Evolutionary conservation across 2,113 vertebrate genomes (phyloP), one percentile per base, ranked within the genome.

Genomic region (Zosterops pallidus): DNA sequence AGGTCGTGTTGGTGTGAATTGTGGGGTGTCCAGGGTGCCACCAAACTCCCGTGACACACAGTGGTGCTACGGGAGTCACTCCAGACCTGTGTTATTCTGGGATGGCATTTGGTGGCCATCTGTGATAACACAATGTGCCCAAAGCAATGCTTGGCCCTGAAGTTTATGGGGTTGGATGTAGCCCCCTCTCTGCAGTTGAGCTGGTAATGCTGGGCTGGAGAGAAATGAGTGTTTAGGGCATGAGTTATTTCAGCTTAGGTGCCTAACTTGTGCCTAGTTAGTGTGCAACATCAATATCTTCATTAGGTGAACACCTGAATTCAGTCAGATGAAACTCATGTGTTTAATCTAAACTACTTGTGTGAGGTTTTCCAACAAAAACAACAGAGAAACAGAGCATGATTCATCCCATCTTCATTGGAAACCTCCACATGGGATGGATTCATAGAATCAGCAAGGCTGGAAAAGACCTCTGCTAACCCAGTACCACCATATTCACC

Each of bases 1-100:
- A 2, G 24, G 4, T 17, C 2, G 9, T 6, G 14, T 1, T 52
- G 28, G 22, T 60, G 47, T 41, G 42, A 5, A 22, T 18, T 53
- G 8, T 17, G 62, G 26, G 19, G 23, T 18, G 13, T 21, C 33
- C 16, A 6, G 6, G 22, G 22, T 55, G 20, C 22, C 50, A 24
- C 9, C 14, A 15, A 37, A 41, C 11, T 74, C 42, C 37, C 2
- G 2, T 9, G 41, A 11, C n/a, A 37, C 0, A 0, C 25, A 14
- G 33, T 6, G 29, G 7, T 33, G 19, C 39, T 14, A 10, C 52
- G 6, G 24, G 35, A 39, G 33, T 3, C 14, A 6, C 9, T 57
- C 37, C 53, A 85, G n/a, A 23, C 31, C 44, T 2, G 24, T 12
- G 19, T 7, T 9, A 11, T 44, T 31, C 37, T 64, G 49, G 26